Base-by-base conservation (phyloP, 2,797 vertebrate genomes). In the Champsocephalus esox region DNA sequence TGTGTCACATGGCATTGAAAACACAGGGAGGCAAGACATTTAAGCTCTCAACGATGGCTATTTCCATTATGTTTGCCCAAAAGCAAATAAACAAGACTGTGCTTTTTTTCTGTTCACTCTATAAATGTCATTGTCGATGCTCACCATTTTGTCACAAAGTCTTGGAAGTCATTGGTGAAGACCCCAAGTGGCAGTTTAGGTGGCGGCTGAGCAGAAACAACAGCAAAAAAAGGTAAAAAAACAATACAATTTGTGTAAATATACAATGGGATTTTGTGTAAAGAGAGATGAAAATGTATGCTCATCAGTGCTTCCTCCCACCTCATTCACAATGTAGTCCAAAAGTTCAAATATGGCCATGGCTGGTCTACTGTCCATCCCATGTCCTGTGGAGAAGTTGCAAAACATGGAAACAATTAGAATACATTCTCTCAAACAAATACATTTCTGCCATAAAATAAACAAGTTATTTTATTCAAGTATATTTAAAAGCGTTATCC, bases 261-360 rank as follows among this genome's bases (percentile, higher is more conserved):
- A 46, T 21, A 45, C n/a, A 64, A 9, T 34, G 7, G 68, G 3
- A 59, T 6, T 17, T 2, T 24, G 19, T 46, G 17, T 3, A 21
- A 7, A 34, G 7, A 28, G 19, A 70, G 0, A 41, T 2, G 49
- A 14, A 12, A 11, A 21, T 58, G 44, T 41, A 19, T 12, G 3
- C 57, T n/a, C 72, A 68, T 56, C 16, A 9, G 57, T 1, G 1
- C 21, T 62, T 69, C 61, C 13, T 92, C 96, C 61, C 66, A 99
- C 97, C 98, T 99, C 98, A 4, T 99, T 99, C 68, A 99, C 98
- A 69, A 99, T 99, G 84, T 99, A 99, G 94, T 99, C 98, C 96
- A 99, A 93, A 85, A 99, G 95, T 67, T 99, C 98, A 61, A 99
- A 99, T 93, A 99, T 99, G 77, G 98, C 98, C 98, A 99, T 99